A percentile compares a stretch with the other conserved stretches of the same genome.
These are phyloP conservation scores for Trissoscelio sp. DNA, from an alignment of 2,888 invertebrate genomes.

Conservation along the genomic window DNA sequence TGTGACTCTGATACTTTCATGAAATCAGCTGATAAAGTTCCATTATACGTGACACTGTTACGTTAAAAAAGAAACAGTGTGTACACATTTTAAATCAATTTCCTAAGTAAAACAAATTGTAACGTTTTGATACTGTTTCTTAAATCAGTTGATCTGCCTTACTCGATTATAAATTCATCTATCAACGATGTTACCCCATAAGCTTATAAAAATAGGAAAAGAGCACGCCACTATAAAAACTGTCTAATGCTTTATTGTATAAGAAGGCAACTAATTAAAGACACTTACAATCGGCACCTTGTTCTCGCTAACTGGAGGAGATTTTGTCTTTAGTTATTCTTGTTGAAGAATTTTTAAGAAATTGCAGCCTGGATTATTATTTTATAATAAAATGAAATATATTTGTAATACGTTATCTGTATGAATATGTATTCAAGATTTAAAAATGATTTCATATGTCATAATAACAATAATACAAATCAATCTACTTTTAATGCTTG, in stretches of 20 bases:
- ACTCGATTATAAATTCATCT: conserved; percentile 32
- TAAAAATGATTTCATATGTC: no score
- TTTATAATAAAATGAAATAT: conserved; percentile 3
- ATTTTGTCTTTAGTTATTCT: not conserved
- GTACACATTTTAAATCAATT: not conserved
- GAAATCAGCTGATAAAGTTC: conserved; percentile 38
- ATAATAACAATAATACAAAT: no score
- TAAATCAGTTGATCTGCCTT: conserved; percentile 9
- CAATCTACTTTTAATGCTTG: no score
- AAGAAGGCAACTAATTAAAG: conserved; percentile 79
- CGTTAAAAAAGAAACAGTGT: not conserved
- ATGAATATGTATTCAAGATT: no score
- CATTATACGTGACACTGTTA: conserved; percentile 1
- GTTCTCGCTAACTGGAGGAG: conserved; percentile 17
- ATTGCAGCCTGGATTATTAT: not conserved
- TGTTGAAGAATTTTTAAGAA: not conserved
- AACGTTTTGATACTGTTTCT: not conserved
- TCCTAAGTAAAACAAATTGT: not conserved
- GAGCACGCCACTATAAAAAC: conserved; percentile 67
- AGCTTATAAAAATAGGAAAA: conserved; percentile 75
- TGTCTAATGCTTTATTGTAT: conserved; percentile 71
- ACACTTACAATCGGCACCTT: conserved; percentile 72
- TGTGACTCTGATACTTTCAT: conserved; percentile 23
- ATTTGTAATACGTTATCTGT: not conserved
- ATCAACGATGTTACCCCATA: conserved; percentile 43